Base-by-base conservation (phyloP, 92 coral and sea anemone genomes). In the Diadumene lineata region DNA sequence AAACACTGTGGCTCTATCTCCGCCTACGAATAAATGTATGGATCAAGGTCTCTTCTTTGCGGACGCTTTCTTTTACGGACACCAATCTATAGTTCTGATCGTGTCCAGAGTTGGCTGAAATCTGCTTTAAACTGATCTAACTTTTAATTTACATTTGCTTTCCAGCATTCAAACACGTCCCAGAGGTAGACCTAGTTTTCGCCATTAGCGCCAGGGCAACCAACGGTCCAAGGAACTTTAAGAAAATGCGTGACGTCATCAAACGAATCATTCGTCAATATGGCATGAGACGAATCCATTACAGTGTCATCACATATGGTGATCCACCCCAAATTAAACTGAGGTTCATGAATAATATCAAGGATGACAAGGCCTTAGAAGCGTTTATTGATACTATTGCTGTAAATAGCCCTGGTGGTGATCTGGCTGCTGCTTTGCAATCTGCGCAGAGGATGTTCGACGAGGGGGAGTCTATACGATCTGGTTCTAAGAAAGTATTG, bases 401-500 rank as follows among this genome's bases (percentile, higher is more conserved):
- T 16, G 50, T 75, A 60, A 80, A 85, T 46, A 61, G 60, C 0
- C 78, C 64, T 29, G 85, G 86, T 15, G 79, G 81, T 22, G 79
- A 80, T 24, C 82, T 85, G 18, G 82, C 66, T 68, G 55, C 68
- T 43, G 82, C 82, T 30, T 77, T 90, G n/a, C 55, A 38, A 29
- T 76, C 60, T 15, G 92, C 87, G 7, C 60, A 77, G 34, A 69
- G 66, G 31, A 57, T 74, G 15, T 85, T 85, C 29, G 76, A 69
- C 17, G 79, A 74, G 46, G 86, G 82, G 7, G 82, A 77, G 31
- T 58, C 85, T 23, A 67, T 78, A 55, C 87, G 94, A 11, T 72
- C 90, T 43, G 86, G 85, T 43, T 82, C 96, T 7, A 84, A 73
- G 44, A 94, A 94, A 32, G 87, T 88, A 13, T 75, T 94, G 50